Conservation (phyloP, 2,113 vertebrate species). For the Neotoma lepida region DNA sequence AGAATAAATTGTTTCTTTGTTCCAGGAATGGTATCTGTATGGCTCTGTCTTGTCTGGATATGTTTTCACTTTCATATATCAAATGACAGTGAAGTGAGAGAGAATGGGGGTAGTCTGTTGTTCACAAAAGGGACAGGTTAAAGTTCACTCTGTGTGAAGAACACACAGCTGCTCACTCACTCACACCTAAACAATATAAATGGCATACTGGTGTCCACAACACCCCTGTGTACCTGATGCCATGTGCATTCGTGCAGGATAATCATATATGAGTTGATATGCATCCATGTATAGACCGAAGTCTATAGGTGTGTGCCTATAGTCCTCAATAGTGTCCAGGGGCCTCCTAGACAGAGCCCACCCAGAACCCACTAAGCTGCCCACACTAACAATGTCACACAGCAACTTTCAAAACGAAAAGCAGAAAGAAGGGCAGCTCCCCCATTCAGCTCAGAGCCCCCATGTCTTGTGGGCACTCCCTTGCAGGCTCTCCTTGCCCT, state of each 20-base stretch:
- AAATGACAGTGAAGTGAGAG: neutral
- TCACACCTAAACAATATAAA: neutral
- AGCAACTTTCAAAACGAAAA: neutral
- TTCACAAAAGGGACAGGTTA: neutral
- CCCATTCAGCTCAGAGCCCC: neutral
- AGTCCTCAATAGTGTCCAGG: neutral
- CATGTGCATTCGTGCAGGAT: neutral
- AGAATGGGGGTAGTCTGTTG: accelerated
- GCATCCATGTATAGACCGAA: neutral
- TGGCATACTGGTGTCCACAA: neutral
- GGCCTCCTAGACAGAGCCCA: neutral
- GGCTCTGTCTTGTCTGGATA: neutral
- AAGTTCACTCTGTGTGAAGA: neutral
- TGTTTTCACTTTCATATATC: neutral
- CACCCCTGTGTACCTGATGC: too few relatives aligned
- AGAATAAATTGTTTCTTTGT: accelerated
- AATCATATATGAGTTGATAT: too few relatives aligned
- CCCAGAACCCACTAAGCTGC: neutral
- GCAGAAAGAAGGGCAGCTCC: neutral
- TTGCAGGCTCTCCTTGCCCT: neutral
- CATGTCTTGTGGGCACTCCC: neutral
- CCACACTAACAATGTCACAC: neutral
- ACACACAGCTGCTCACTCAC: neutral
- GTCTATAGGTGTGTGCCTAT: neutral
- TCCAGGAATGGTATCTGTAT: neutral